Base-by-base conservation (phyloP, 2,888 invertebrate species). In the Nemapogon koenigi region DNA sequence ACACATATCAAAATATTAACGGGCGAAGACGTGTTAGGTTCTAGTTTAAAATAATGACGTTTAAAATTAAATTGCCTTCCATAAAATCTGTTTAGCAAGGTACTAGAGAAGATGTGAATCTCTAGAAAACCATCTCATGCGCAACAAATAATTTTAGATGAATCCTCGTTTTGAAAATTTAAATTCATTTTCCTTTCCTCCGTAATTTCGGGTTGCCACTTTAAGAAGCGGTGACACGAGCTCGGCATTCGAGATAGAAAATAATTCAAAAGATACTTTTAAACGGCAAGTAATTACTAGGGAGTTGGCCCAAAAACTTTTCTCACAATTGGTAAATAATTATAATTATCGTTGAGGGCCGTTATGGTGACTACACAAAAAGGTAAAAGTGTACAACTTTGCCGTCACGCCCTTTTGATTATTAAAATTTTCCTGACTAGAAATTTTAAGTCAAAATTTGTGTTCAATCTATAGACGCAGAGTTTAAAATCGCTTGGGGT, bases 321-420 rank as follows among this genome's bases (percentile, higher is more conserved):
- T 55, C 52, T 62, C 60, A 62, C 68, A 76, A 76, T 76, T 66
- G 76, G 64, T 68, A 75, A 76, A 76, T 76, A 75, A 76, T 76
- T 76, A 75, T 70, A 75, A 76, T 76, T 64, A 73, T 76, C 67
- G 58, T 63, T 50, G 59, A 54, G 59, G 56, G 30, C 63, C 65
- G 67, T 64, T 68, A 64, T 67, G 65, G 67, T 59, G 64, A 63
- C 57, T 62, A 54, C 54, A 59, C 75, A 75, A 76, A 78, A 78
- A 69, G 75, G 66, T 63, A 58, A 62, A 62, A 63, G 66, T 60
- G 58, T 51, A 58, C 54, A 73, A 76, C 72, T 76, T 73, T 63
- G 53, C 48, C 61, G 55, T 45, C n/a, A 57, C 62, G 61, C 65
- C 67, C 62, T 62, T 52, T 53, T 53, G 57, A 60, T 67, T 73